These are phyloP conservation scores for Promerops cafer DNA, from an alignment of 2,113 vertebrate species.

Conservation along the genomic window DNA sequence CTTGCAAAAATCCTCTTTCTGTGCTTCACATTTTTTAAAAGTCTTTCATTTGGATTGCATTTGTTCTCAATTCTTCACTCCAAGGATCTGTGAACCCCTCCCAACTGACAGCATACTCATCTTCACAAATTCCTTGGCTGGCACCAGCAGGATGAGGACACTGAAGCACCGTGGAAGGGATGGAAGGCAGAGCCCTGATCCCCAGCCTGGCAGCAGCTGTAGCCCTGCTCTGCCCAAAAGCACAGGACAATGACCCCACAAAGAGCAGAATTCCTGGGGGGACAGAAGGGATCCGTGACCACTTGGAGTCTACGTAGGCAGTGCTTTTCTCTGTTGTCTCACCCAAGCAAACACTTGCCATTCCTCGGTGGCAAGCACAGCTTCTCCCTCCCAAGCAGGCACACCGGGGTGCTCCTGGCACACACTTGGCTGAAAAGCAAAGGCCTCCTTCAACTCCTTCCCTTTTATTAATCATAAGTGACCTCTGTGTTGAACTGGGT, in stretches of 20 bases:
- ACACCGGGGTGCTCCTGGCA: constrained; percentile 1
- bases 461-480: constrained; percentile 43
- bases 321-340: background rate
- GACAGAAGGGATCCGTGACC: background rate
- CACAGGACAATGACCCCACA: accelerated
- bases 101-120: background rate
- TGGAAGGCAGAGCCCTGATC: background rate
- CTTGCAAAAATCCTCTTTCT: background rate
- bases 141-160: background rate
- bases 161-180: background rate
- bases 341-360: background rate
- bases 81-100: background rate
- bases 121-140: background rate
- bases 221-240: too few relatives aligned
- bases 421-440: constrained; percentile 49
- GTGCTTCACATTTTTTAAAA: background rate
- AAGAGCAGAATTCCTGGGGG: too few relatives aligned
- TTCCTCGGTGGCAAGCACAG: background rate
- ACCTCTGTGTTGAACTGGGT: constrained; percentile 9
- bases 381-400: background rate
- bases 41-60: background rate
- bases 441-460: constrained; percentile 24
- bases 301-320: background rate
- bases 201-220: background rate
- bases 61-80: background rate